Evolutionary conservation across 2,888 invertebrate genomes (phyloP).

Genomic region (Heliconius hortense): DNA sequence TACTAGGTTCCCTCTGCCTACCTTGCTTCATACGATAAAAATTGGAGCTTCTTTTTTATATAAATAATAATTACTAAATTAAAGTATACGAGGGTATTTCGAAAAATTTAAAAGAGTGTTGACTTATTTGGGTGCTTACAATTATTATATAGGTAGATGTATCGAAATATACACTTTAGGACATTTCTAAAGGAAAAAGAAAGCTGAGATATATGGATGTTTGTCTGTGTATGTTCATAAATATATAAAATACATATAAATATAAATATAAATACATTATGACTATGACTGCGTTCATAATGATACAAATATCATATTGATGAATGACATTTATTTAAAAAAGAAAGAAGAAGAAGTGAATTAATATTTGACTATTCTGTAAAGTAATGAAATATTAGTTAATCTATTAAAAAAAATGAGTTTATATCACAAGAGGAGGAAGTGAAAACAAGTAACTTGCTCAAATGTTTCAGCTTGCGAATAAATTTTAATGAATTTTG

Average conservation of each 20-base stretch:
- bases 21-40: neutral
- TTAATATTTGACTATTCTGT: neutral
- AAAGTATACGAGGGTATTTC: constrained; percentile 17
- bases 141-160: constrained; percentile 1
- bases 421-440: neutral
- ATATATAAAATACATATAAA: neutral
- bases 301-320: neutral
- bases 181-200: neutral
- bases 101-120: neutral
- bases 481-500: neutral
- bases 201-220: neutral
- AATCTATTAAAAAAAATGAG: neutral
- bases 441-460: neutral
- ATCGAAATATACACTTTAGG: constrained; percentile 19
- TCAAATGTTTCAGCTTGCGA: neutral
- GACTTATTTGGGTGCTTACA: constrained; percentile 1
- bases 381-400: neutral
- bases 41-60: neutral
- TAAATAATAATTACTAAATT: neutral
- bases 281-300: too few species aligned
- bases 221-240: neutral
- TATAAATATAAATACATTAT: too few species aligned
- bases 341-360: neutral
- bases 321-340: neutral
- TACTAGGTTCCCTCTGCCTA: too few species aligned